A percentile compares a stretch with the other conserved stretches of the same genome.
Evolutionary conservation across 2,888 invertebrate species (phyloP).

Genomic region (Rhabditoides inermis): DNA sequence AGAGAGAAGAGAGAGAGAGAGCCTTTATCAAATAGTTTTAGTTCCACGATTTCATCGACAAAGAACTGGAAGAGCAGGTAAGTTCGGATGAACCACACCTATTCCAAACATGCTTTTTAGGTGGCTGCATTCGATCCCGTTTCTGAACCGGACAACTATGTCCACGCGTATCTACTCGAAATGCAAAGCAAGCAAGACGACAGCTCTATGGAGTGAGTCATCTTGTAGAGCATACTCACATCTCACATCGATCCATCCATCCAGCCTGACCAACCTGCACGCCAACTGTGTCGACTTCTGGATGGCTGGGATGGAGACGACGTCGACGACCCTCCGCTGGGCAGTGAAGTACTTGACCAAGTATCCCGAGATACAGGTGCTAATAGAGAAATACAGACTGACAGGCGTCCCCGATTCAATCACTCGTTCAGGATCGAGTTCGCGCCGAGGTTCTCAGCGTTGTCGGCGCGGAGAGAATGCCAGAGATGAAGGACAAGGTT

Average conservation of each 20-base stretch:
- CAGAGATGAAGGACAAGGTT: conserved; percentile 19
- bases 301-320: conserved; percentile 38
- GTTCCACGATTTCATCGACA: conserved; percentile 6
- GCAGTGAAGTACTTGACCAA: conserved; percentile 21
- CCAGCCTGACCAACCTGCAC: conserved; percentile 5
- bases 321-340: conserved; percentile 28
- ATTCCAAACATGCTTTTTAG: too few relatives aligned
- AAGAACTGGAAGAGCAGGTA: background rate
- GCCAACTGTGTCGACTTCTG: conserved; percentile 23
- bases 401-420: background rate
- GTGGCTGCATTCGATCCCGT: too few relatives aligned
- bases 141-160: conserved; percentile 2
- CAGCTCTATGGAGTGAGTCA: background rate
- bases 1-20: too few relatives aligned
- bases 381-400: background rate
- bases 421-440: conserved; percentile 15
- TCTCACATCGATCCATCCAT: background rate
- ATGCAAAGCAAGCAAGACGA: conserved; percentile 1
- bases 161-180: conserved; percentile 3
- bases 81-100: background rate
- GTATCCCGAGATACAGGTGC: conserved; percentile 24
- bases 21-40: background rate
- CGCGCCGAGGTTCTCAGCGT: conserved; percentile 16
- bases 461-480: conserved; percentile 15
- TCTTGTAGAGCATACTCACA: background rate